Base-by-base conservation (phyloP, 2,797 vertebrate species). In the Orestias chungarensis region DNA sequence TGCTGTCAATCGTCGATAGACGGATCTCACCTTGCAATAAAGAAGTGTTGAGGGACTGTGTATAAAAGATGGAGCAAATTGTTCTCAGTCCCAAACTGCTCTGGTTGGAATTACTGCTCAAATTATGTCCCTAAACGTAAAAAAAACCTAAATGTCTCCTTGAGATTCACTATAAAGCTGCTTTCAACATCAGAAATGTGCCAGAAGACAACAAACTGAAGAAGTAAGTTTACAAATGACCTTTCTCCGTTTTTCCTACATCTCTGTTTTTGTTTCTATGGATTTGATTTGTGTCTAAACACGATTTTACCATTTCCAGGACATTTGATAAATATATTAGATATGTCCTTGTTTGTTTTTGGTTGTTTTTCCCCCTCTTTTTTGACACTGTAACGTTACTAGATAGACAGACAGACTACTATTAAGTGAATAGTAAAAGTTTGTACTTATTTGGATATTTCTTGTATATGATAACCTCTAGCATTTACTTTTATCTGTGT, bases 1-100 rank as follows among this genome's bases (percentile, higher is more conserved):
- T 43, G 79, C 89, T 95, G 94, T 93, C 95, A 94, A 92, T 95
- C 94, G 94, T 3, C 10, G 9, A 15, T 66, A 69, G 78, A 76
- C 80, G 86, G 87, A 84, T 78, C 74, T 82, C 71, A 91, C 89
- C 86, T 79, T 66, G 74, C 42, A 80, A 86, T 88, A 88, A 91
- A 90, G 83, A 86, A 88, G 82, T 83, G 87, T 88, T 89, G 87
- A 66, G 87, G 79, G 78, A 87, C 52, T 75, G 55, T 73, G 81
- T 69, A 71, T 79, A 70, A 87, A 89, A 78, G 73, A 88, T 79
- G 70, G 83, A 81, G 64, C 67, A 27, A 66, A 52, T 82, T 75
- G 5, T 66, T 74, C 70, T 79, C 75, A 40, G 66, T 18, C 61
- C 64, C 72, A 61, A 73, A 9, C 10, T 17, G 49, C 29, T 66